These are phyloP conservation scores for Alaudala cheleensis DNA, from an alignment of 2,113 vertebrate species.

Conservation along the genomic window DNA sequence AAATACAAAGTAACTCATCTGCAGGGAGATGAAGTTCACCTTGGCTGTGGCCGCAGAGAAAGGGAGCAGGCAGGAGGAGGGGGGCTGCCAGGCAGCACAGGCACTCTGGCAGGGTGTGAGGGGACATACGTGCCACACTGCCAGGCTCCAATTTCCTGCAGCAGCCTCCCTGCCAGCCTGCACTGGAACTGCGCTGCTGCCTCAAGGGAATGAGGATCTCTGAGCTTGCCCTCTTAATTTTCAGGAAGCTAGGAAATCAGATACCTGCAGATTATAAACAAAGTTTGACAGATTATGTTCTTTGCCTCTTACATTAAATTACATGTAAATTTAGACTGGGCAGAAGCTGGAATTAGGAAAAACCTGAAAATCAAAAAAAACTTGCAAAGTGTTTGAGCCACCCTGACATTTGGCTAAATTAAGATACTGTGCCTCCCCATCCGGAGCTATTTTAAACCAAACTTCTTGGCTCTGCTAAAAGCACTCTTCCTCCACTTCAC, in stretches of 20 bases:
- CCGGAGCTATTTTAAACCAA: conserved; percentile 36
- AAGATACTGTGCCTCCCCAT: not conserved
- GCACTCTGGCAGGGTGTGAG: not conserved
- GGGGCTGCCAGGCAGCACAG: not conserved
- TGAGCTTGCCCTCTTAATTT: not conserved
- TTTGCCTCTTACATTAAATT: not conserved
- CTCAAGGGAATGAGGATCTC: rapidly evolving
- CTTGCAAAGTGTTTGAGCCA: not conserved
- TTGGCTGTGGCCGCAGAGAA: not conserved
- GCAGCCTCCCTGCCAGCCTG: not conserved
- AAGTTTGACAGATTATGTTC: not conserved
- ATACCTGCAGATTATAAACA: not conserved
- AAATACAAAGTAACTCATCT: not conserved
- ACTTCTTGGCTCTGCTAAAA: not conserved
- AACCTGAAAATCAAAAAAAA: not conserved
- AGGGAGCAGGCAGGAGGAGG: not conserved
- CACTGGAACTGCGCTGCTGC: not conserved
- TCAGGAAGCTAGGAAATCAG: not conserved
- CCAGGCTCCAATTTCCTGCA: not conserved
- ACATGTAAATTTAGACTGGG: not conserved
- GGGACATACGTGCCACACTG: not conserved
- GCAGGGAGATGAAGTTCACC: not conserved
- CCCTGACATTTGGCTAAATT: conserved; percentile 20
- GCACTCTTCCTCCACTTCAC: not conserved
- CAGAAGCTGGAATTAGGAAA: conserved; percentile 6